These are phyloP conservation scores for Denticeps clupeoides DNA, from an alignment of 2,797 vertebrate genomes.

Conservation along the genomic window DNA sequence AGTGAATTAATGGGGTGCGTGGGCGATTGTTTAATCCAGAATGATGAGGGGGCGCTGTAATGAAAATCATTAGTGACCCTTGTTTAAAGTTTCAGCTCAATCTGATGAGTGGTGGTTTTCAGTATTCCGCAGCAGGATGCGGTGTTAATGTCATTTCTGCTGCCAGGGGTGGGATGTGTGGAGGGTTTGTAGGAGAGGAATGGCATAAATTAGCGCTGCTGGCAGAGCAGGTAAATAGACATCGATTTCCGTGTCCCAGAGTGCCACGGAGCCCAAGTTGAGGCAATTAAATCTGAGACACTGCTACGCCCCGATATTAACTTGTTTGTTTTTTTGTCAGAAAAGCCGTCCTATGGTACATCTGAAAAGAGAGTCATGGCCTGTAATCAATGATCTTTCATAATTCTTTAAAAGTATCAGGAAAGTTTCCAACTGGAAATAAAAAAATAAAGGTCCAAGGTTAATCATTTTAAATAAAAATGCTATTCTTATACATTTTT, in stretches of 20 bases:
- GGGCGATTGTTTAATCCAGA: constrained; percentile 13
- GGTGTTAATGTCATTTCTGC: not conserved
- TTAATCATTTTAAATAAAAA: not conserved
- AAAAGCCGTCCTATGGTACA: not conserved
- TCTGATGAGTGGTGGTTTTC: no score
- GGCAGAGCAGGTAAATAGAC: constrained; percentile 17
- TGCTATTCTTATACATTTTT: not conserved
- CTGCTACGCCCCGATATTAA: constrained; percentile 7
- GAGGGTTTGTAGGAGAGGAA: not conserved
- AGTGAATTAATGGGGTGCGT: constrained; percentile 5
- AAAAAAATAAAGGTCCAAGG: no score
- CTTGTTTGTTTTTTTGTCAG: not conserved
- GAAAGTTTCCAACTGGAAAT: no score
- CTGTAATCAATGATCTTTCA: no score
- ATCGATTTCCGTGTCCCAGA: constrained; percentile 24
- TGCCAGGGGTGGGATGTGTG: not conserved
- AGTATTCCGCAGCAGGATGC: constrained; percentile 5
- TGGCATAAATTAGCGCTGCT: not conserved
- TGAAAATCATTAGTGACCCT: constrained; percentile 17
- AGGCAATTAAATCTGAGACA: constrained; percentile 12
- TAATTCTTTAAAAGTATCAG: no score
- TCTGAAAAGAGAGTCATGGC: no score
- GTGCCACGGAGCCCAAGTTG: constrained; percentile 8
- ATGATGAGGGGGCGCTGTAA: constrained; percentile 14
- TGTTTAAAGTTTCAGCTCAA: constrained; percentile 13